Conservation (phyloP, 2,797 vertebrate species). For the Spea hammondii region DNA sequence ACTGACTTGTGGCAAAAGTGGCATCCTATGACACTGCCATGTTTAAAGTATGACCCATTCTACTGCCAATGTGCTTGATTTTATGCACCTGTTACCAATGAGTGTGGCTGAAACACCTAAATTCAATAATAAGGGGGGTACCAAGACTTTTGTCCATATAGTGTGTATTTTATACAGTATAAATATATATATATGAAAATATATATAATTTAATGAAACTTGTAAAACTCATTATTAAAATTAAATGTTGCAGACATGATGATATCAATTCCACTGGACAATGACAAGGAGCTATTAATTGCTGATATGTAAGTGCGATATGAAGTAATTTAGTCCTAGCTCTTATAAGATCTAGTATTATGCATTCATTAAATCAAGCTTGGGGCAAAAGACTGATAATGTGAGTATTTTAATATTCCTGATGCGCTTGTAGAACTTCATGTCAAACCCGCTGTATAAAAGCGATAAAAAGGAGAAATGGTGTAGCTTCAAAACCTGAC, state of each 20-base stretch:
- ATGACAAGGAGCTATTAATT: constrained; percentile 69
- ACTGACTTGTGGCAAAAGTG: too few relatives aligned
- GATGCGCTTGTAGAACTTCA: constrained; percentile 59
- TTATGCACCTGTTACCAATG: too few relatives aligned
- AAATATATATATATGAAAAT: background rate
- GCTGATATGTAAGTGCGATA: constrained; percentile 61
- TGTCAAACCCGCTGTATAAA: constrained; percentile 48
- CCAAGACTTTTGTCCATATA: too few relatives aligned
- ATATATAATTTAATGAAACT: background rate
- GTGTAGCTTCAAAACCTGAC: constrained; percentile 8
- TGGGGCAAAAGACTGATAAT: constrained; percentile 67
- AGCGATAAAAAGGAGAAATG: constrained; percentile 29
- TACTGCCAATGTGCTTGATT: too few relatives aligned
- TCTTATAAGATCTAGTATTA: constrained; percentile 63
- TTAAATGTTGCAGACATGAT: constrained; percentile 1
- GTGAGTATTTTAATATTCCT: constrained; percentile 67
- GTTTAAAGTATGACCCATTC: too few relatives aligned
- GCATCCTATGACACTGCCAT: too few relatives aligned
- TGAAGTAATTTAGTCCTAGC: constrained; percentile 63
- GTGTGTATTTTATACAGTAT: background rate
- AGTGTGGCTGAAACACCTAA: too few relatives aligned
- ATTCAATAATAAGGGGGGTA: too few relatives aligned
- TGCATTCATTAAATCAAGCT: constrained; percentile 68
- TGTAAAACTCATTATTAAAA: constrained; percentile 5
- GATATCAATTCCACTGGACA: constrained; percentile 56